Base-by-base conservation (phyloP, 2,113 vertebrate genomes). In the Perognathus longimembris region DNA sequence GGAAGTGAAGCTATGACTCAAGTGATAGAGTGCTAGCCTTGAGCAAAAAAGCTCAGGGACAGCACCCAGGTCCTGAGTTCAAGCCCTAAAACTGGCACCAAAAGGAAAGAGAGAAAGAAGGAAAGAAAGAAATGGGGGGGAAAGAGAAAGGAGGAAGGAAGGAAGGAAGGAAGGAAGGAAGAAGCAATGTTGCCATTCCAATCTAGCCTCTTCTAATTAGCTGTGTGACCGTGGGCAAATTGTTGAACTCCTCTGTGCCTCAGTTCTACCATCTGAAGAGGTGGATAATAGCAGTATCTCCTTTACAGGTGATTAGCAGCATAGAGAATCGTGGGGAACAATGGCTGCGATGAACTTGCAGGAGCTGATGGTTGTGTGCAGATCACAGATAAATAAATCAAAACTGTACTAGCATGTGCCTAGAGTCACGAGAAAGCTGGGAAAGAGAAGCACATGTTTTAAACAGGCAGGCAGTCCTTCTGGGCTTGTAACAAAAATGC, bases 321-420 rank as follows among this genome's bases (percentile, higher is more conserved):
- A 89, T 93, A 77, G 57, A 77, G 57, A 82, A 54, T 30, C 54
- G 64, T 77, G 70, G 75, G 45, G 45, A 45, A 12, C 10, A 2
- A 12, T 11, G 45, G 12, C 63, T 67, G 7, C 38, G 45, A 70
- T 76, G 50, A 71, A 88, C 66, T 63, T 66, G 38, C 54, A 73
- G 61, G 84, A 74, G 76, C 89, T 89, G 63, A 79, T 70, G 76
- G 70, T 66, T 50, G 69, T 78, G 10, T 26, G 71, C 75, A 83
- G 92, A 87, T 64, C 71, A 12, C 42, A 90, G 84, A 84, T 54
- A 84, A 91, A 26, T 79, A 40, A 95, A n/a, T n/a, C 94, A 45
- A 64, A 67, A 59, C 64, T 61, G 30, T 61, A 76, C 80, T 28
- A 66, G 77, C 69, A 73, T 1, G 30, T 80, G 40, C 84, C 76